Evolutionary conservation across 2,797 vertebrate genomes (phyloP).

Genomic region (Alexandromys oeconomus): DNA sequence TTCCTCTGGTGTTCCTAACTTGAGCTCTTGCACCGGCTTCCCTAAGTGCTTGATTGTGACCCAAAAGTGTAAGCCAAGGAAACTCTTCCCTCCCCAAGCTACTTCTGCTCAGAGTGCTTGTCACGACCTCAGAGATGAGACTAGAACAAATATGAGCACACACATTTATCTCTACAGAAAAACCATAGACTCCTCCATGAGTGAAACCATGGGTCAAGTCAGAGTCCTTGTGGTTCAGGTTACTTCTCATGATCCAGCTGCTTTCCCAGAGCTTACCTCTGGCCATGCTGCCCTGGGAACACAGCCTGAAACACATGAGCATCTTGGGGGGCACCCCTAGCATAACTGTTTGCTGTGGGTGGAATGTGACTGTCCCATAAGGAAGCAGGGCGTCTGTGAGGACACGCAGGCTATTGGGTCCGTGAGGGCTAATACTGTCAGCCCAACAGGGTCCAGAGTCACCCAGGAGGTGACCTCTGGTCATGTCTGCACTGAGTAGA

Average conservation of each 20-base stretch:
- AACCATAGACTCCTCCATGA: not conserved
- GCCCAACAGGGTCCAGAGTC: not conserved
- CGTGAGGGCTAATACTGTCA: not conserved
- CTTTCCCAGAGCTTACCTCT: not conserved
- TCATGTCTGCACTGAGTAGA: not conserved
- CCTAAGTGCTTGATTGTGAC: not conserved
- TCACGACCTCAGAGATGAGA: not conserved
- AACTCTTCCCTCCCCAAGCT: not conserved
- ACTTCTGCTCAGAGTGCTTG: not conserved
- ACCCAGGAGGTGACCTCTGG: not conserved
- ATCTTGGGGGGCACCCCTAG: not conserved
- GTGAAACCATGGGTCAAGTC: not conserved
- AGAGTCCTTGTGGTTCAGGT: not conserved
- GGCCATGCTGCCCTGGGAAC: not conserved
- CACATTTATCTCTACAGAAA: not conserved
- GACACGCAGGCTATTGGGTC: not conserved
- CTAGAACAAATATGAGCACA: too few species aligned
- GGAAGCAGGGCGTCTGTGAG: not conserved
- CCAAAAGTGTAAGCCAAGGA: not conserved
- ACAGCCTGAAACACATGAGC: not conserved
- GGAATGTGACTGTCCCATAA: not conserved
- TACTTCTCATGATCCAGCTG: too few species aligned
- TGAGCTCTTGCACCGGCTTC: not conserved
- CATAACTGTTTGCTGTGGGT: not conserved
- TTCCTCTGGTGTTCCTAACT: not conserved